Percentiles rank a stretch among this genome's conserved stretches.
Conservation (phyloP, 2,797 vertebrate species). For the Phrynocephalus forsythii region DNA sequence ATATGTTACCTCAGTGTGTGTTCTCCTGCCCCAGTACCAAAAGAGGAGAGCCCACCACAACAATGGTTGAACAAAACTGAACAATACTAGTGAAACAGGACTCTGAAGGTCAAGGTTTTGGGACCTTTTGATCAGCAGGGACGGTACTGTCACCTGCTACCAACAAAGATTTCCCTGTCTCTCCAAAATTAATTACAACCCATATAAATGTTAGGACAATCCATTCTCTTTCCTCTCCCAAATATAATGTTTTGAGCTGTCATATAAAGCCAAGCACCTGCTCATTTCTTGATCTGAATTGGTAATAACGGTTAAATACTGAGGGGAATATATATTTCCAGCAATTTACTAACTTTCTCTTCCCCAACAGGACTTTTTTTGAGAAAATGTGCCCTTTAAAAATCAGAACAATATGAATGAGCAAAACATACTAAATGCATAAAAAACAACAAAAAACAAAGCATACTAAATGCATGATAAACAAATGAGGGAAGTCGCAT, state of each 20-base stretch:
- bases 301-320: too few relatives aligned
- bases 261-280: background rate
- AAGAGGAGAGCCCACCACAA: too few relatives aligned
- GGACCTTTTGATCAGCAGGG: background rate
- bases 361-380: too few relatives aligned
- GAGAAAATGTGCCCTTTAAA: too few relatives aligned
- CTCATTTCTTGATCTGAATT: background rate
- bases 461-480: too few relatives aligned
- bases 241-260: background rate
- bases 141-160: background rate
- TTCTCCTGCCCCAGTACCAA: too few relatives aligned
- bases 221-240: background rate
- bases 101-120: background rate
- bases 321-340: too few relatives aligned
- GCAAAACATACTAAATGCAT: too few relatives aligned
- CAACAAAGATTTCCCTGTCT: background rate
- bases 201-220: background rate
- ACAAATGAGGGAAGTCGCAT: too few relatives aligned
- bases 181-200: background rate
- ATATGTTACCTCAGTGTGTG: background rate
- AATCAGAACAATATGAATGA: too few relatives aligned
- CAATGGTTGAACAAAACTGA: background rate
- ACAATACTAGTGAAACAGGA: background rate
- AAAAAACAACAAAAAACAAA: too few relatives aligned
- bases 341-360: too few relatives aligned